Conservation (phyloP, 2,113 vertebrate species). For the Rhagologus leucostigma region DNA sequence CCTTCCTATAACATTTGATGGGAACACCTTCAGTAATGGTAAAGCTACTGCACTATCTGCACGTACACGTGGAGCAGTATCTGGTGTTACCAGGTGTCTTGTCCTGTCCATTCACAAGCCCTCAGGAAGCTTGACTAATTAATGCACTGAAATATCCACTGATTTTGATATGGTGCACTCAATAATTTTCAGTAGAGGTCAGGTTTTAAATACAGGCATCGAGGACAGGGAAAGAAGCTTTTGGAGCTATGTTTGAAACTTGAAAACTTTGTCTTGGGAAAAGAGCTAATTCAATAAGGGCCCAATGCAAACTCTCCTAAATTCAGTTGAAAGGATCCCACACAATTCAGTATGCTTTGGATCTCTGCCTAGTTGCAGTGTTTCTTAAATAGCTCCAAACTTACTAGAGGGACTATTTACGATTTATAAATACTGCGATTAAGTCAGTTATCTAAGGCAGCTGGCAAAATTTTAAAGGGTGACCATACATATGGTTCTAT, state of each 20-base stretch:
- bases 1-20: background rate
- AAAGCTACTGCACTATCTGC: background rate
- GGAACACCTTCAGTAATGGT: background rate
- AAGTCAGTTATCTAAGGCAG: constrained; percentile 34
- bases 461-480: constrained; percentile 42
- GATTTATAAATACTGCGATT: constrained; percentile 30
- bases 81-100: background rate
- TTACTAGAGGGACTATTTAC: constrained; percentile 26
- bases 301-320: background rate
- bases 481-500: constrained; percentile 10
- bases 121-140: background rate
- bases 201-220: background rate
- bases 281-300: background rate
- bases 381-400: constrained; percentile 37
- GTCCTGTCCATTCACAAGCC: background rate
- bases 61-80: background rate
- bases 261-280: background rate
- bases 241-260: background rate
- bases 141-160: background rate
- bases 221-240: background rate
- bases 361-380: background rate
- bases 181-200: background rate
- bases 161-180: background rate
- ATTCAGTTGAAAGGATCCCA: constrained; percentile 4
- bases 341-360: constrained; percentile 10